Percentiles rank a stretch among this genome's conserved stretches.
These are phyloP conservation scores for Chromoteleia sp. DNA, from an alignment of 2,888 invertebrate species.

Conservation along the genomic window DNA sequence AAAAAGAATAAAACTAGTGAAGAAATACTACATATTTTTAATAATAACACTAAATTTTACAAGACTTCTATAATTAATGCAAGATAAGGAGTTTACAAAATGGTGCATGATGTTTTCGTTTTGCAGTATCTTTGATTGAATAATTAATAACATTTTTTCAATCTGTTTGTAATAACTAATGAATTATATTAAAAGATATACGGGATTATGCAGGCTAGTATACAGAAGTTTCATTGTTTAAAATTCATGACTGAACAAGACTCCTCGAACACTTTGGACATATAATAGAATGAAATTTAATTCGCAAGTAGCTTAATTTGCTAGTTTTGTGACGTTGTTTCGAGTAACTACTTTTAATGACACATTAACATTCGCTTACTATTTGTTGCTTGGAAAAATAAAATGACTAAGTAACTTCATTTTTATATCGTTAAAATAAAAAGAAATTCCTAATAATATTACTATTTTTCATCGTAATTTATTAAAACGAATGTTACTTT, in stretches of 20 bases:
- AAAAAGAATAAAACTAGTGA: too few species aligned
- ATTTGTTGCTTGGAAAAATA: background rate
- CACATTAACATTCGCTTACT: slow-evolving; percentile 15
- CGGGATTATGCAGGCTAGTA: slow-evolving; percentile 3
- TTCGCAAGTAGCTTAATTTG: slow-evolving; percentile 12
- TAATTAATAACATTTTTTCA: background rate
- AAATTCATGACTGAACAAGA: slow-evolving; percentile 17
- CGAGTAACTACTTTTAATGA: slow-evolving; percentile 6
- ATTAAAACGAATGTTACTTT: too few species aligned
- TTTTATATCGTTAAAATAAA: too few species aligned
- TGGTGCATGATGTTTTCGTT: background rate
- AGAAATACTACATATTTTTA: too few species aligned
- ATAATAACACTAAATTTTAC: too few species aligned
- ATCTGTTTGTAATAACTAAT: background rate
- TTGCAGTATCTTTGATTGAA: background rate
- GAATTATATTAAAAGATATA: slow-evolving; percentile 6
- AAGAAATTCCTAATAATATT: too few species aligned
- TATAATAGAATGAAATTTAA: slow-evolving; percentile 19
- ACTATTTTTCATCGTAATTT: background rate
- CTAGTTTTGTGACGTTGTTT: slow-evolving; percentile 6
- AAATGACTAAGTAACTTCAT: background rate
- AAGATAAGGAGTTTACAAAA: too few species aligned
- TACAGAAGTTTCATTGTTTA: slow-evolving; percentile 18
- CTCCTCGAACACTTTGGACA: slow-evolving; percentile 5
- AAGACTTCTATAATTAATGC: too few species aligned